Evolutionary conservation across 2,113 vertebrate genomes (phyloP).

Genomic region (Tonatia bakeri): DNA sequence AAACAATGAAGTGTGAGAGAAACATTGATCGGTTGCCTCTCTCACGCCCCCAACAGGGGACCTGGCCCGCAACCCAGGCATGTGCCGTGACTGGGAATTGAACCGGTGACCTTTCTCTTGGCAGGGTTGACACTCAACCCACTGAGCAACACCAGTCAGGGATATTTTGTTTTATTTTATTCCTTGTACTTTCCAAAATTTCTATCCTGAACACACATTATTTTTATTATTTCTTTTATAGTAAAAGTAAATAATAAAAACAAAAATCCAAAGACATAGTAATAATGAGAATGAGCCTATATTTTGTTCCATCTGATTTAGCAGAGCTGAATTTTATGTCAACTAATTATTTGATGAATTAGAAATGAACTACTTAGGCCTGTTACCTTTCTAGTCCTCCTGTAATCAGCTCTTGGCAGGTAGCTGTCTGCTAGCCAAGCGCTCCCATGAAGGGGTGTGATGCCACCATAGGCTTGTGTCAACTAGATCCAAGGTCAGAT

Average conservation of each 20-base stretch:
- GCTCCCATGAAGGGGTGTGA: background rate
- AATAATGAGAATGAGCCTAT: background rate
- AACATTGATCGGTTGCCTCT: too few relatives aligned
- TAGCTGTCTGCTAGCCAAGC: background rate
- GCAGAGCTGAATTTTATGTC: background rate
- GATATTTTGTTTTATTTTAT: background rate
- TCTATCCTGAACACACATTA: background rate
- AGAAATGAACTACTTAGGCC: background rate
- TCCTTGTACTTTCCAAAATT: background rate
- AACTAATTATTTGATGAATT: background rate
- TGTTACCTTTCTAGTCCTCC: background rate
- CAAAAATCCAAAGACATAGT: background rate
- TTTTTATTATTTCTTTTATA: background rate
- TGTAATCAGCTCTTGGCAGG: too few relatives aligned
- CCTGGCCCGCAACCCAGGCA: too few relatives aligned
- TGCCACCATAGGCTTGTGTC: background rate
- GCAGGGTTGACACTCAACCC: too few relatives aligned
- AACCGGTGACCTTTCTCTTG: too few relatives aligned
- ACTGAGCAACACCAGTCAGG: too few relatives aligned
- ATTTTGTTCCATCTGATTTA: background rate
- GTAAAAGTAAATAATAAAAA: background rate
- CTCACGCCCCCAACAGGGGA: too few relatives aligned
- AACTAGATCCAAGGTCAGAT: background rate
- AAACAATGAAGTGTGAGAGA: too few relatives aligned
- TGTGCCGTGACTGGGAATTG: too few relatives aligned